Conservation (phyloP, 2,113 vertebrate genomes). For the Crotalus horridus region DNA sequence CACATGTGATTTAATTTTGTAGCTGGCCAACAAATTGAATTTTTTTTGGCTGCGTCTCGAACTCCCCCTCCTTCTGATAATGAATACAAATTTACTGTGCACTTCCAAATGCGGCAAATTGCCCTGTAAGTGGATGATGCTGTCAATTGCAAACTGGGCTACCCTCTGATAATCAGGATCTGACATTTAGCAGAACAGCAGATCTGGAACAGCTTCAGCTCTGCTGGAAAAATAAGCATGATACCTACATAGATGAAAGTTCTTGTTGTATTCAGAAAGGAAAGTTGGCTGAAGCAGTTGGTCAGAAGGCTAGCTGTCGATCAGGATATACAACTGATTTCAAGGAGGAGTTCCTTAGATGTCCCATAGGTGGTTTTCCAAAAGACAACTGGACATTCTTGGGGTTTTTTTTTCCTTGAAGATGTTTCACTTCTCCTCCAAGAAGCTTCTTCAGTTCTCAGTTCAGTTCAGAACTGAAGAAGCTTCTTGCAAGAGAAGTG, state of each 20-base stretch:
- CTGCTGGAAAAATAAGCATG: conserved; percentile 43
- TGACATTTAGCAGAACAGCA: conserved; percentile 34
- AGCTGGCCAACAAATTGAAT: conserved; percentile 27
- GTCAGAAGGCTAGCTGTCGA: not conserved
- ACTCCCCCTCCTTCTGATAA: conserved; percentile 10
- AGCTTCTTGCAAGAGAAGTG: not conserved
- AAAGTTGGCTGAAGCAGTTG: conserved; percentile 6
- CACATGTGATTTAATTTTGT: conserved; percentile 22
- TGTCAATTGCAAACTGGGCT: conserved; percentile 31
- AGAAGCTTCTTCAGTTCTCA: not conserved
- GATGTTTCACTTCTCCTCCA: not conserved
- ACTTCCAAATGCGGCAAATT: conserved; percentile 42
- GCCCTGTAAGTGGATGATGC: conserved; percentile 25
- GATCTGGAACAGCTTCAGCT: conserved; percentile 17
- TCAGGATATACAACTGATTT: not conserved
- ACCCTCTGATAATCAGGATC: conserved; percentile 38
- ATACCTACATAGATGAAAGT: conserved; percentile 21
- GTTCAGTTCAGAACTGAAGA: not conserved
- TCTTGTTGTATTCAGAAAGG: conserved; percentile 31
- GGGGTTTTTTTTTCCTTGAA: not conserved
- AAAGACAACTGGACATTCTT: not conserved
- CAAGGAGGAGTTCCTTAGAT: not conserved
- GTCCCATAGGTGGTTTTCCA: not conserved
- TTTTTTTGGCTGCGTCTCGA: conserved; percentile 36
- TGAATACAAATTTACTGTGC: conserved; percentile 42